phyloP scores from a whole-genome alignment of 2,113 vertebrate genomes.

The Hippoglossus stenolepis region DNA sequence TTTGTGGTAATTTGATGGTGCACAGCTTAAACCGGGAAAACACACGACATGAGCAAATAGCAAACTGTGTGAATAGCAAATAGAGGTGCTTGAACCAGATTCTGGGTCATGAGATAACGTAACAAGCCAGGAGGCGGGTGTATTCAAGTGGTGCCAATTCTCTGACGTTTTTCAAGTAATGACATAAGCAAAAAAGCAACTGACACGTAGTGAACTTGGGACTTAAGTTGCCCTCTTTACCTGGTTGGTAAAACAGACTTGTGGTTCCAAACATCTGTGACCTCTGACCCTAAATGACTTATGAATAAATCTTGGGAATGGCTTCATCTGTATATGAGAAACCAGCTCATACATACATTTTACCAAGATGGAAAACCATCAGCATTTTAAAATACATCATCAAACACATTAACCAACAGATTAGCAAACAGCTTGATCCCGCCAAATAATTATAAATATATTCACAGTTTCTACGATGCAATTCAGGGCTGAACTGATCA shows the following conservation, averaged over 20 bases:
- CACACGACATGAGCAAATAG: neutral
- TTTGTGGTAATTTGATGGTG: neutral
- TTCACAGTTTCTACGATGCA: neutral
- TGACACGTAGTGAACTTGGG: neutral
- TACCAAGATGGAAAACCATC: neutral
- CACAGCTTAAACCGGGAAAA: neutral
- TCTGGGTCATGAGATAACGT: constrained; percentile 1
- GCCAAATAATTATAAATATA: too few species aligned
- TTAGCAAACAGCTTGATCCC: too few species aligned
- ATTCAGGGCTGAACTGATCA: neutral
- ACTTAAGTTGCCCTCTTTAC: neutral
- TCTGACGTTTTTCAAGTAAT: constrained; percentile 12
- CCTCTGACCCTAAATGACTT: constrained; percentile 9
- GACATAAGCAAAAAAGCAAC: neutral
- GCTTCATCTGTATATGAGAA: neutral
- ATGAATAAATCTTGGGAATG: neutral
- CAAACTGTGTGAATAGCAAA: neutral
- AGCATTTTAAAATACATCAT: neutral
- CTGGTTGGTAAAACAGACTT: neutral
- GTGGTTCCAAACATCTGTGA: neutral
- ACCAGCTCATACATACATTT: neutral
- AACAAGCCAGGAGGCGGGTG: neutral
- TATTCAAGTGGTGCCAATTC: neutral
- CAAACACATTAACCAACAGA: too few species aligned
- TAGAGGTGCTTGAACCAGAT: neutral